These are phyloP conservation scores for Eucera pruinosa DNA, from an alignment of 2,888 invertebrate species.

Conservation along the genomic window DNA sequence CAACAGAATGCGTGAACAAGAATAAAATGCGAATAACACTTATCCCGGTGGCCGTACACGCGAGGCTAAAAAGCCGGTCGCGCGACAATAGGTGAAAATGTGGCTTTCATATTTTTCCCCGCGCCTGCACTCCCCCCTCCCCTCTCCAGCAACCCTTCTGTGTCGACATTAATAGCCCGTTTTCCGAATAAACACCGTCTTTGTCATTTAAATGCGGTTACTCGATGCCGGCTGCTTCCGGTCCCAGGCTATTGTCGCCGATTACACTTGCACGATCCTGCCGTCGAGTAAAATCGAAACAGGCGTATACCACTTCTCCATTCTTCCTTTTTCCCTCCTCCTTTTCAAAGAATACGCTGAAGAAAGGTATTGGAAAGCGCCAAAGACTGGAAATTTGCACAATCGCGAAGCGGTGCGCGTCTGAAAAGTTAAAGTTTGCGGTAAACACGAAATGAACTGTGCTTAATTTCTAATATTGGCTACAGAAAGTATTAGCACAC, in stretches of 20 bases:
- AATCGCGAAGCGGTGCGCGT: too few species aligned
- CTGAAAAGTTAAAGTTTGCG: too few species aligned
- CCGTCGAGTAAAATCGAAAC: slow-evolving; percentile 14
- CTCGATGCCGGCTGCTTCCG: slow-evolving; percentile 45
- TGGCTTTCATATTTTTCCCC: slow-evolving; percentile 58
- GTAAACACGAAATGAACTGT: too few species aligned
- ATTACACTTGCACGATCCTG: slow-evolving; percentile 18
- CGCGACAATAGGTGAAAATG: slow-evolving; percentile 62
- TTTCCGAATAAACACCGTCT: slow-evolving; percentile 54
- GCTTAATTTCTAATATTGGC: too few species aligned
- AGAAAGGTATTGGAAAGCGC: too few species aligned
- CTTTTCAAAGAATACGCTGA: too few species aligned
- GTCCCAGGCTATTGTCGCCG: slow-evolving; percentile 35
- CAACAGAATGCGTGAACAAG: slow-evolving; percentile 9
- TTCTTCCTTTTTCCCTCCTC: neutral
- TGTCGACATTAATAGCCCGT: slow-evolving; percentile 44
- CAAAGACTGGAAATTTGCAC: too few species aligned
- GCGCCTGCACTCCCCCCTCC: neutral
- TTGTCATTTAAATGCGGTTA: slow-evolving; percentile 55
- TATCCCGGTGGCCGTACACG: slow-evolving; percentile 21
- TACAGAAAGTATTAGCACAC: too few species aligned
- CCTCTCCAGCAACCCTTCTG: neutral
- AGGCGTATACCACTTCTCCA: neutral
- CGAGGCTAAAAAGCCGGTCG: slow-evolving; percentile 47
- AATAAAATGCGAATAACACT: slow-evolving; percentile 44